Base-by-base conservation (phyloP, 2,888 invertebrate species). In the Teinopalpus imperialis region DNA sequence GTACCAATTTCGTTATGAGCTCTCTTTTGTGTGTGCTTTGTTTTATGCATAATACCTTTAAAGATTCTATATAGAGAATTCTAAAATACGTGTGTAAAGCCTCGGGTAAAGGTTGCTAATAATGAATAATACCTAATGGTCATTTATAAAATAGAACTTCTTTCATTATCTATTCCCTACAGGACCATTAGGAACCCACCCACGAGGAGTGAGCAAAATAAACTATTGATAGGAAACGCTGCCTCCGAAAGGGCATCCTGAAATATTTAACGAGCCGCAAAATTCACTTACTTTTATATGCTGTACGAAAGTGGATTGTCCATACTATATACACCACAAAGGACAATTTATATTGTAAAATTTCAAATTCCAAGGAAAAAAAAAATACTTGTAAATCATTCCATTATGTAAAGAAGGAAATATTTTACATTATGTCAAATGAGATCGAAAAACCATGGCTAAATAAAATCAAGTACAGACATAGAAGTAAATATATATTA, bases 361-460 rank as follows among this genome's bases (percentile, higher is more conserved):
- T n/a, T n/a, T n/a, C n/a, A n/a, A n/a, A n/a, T n/a, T n/a, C n/a
- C n/a, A n/a, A n/a, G n/a, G n/a, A n/a, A n/a, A n/a, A n/a, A n/a
- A n/a, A n/a, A n/a, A n/a, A n/a, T n/a, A n/a, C n/a, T n/a, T n/a
- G n/a, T n/a, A n/a, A n/a, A n/a, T n/a, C n/a, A n/a, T n/a, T n/a
- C n/a, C n/a, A n/a, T n/a, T n/a, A n/a, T n/a, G n/a, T n/a, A n/a
- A n/a, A n/a, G n/a, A n/a, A n/a, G n/a, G n/a, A n/a, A n/a, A n/a
- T n/a, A n/a, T n/a, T n/a, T n/a, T n/a, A n/a, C n/a, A n/a, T n/a
- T n/a, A n/a, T n/a, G 1, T 6, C 16, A 5, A n/a, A 5, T 2
- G 37, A 44, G 23, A 26, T 46, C 46, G 30, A 41, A 40, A 29
- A 35, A 46, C 29, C 46, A 46, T 35, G 35, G 23, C 35, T 3